Percentiles rank a stretch among this genome's conserved stretches.
These are phyloP conservation scores for Molossus alvarezi DNA, from an alignment of 2,797 vertebrate genomes.

Conservation along the genomic window DNA sequence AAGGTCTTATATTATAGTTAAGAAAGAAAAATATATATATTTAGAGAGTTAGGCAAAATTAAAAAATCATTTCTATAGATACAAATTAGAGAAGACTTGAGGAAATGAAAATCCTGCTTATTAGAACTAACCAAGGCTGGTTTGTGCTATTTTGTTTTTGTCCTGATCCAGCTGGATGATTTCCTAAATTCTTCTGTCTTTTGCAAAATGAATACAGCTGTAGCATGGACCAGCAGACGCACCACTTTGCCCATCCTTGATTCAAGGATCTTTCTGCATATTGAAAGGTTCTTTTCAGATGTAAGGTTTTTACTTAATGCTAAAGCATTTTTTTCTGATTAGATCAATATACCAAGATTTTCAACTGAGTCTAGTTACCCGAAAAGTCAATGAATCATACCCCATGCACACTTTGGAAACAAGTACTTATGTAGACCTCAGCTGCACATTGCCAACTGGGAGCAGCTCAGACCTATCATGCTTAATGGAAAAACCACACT, in stretches of 20 bases:
- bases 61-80: conserved; percentile 23
- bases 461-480: background rate
- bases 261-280: conserved; percentile 28
- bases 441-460: background rate
- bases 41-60: conserved; percentile 53
- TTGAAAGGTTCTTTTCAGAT: conserved; percentile 36
- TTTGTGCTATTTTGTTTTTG: background rate
- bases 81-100: conserved; percentile 24
- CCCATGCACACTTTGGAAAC: background rate
- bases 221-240: background rate
- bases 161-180: background rate
- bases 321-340: conserved; percentile 35
- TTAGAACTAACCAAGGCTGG: background rate
- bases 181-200: conserved; percentile 4
- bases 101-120: background rate
- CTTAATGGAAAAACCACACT: background rate
- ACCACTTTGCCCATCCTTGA: background rate
- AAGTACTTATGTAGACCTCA: background rate
- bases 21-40: conserved; percentile 25
- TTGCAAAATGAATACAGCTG: background rate
- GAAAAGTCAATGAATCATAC: conserved; percentile 3
- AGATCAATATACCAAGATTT: background rate
- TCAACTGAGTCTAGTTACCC: conserved; percentile 33
- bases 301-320: conserved; percentile 1
- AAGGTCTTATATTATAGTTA: background rate